These are phyloP conservation scores for Butorides virescens DNA, from an alignment of 2,113 vertebrate genomes.

Conservation along the genomic window DNA sequence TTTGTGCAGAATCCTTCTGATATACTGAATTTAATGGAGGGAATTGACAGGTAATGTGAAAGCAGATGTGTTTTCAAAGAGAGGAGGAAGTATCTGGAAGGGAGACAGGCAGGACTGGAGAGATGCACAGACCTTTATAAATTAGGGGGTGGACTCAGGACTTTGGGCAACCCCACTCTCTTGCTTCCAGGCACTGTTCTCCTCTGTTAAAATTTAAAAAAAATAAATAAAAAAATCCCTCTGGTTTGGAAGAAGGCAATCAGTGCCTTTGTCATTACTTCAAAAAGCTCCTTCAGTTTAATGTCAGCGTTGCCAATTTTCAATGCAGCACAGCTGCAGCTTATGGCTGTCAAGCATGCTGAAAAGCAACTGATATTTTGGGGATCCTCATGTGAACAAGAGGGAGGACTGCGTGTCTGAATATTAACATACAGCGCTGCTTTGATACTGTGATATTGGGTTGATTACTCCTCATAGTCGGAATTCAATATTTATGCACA, in stretches of 20 bases:
- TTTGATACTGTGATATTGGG: not conserved
- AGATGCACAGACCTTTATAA: not conserved
- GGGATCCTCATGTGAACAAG: constrained; percentile 38
- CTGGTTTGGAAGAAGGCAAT: constrained; percentile 62
- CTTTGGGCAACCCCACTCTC: not conserved
- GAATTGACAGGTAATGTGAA: not conserved
- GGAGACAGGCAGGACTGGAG: not conserved
- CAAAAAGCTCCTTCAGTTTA: constrained; percentile 60
- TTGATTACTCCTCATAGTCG: not conserved
- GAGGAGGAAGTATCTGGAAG: not conserved
- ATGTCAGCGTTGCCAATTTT: constrained; percentile 66
- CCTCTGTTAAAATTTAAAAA: not conserved
- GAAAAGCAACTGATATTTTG: constrained; percentile 52
- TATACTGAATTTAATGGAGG: not conserved
- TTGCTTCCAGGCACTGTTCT: not conserved
- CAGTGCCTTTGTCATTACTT: constrained; percentile 72
- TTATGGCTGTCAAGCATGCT: constrained; percentile 45
- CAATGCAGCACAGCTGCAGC: constrained; percentile 72
- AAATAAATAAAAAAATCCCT: not conserved
- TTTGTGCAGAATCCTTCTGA: not conserved
- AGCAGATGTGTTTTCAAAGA: not conserved
- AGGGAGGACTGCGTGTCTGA: not conserved
- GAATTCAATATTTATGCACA: not conserved
- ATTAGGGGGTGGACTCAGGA: not conserved
- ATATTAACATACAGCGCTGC: not conserved